phyloP scores from a whole-genome alignment of 2,797 vertebrate genomes.

The Sardinella longiceps region DNA sequence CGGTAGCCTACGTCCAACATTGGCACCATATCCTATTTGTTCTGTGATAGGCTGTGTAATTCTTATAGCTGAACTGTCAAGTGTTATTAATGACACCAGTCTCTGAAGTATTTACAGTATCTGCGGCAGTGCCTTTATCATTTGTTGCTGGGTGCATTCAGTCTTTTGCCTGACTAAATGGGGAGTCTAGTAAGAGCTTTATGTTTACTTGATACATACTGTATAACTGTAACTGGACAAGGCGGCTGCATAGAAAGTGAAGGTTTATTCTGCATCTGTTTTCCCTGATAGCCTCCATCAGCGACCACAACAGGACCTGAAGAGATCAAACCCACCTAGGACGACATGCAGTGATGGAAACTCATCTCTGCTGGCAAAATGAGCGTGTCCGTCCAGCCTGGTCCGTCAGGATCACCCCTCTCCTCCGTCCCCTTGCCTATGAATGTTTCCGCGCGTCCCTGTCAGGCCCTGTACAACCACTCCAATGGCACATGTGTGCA shows the following conservation, averaged over 20 bases:
- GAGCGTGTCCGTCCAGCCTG: neutral
- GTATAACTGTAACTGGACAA: no score
- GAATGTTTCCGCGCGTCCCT: constrained; percentile 23
- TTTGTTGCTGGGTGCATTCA: no score
- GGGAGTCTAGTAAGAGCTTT: no score
- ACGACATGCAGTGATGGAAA: constrained; percentile 11
- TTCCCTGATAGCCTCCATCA: neutral
- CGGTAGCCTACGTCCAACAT: neutral
- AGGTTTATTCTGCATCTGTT: neutral
- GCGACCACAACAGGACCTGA: neutral
- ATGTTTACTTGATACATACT: no score
- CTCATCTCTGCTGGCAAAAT: neutral
- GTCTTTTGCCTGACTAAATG: no score
- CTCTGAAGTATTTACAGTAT: no score
- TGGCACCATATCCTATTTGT: no score
- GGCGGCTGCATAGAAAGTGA: neutral
- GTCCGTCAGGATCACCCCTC: neutral
- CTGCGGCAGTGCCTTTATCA: no score
- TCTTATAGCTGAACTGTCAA: no score
- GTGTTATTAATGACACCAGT: no score
- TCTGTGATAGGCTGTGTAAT: no score
- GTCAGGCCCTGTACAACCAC: constrained; percentile 27
- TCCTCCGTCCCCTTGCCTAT: constrained; percentile 20
- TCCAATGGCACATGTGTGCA: constrained; percentile 31
- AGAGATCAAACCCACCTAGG: neutral